phyloP scores from a whole-genome alignment of 2,797 vertebrate species.

The Hozukius guyotensis region DNA sequence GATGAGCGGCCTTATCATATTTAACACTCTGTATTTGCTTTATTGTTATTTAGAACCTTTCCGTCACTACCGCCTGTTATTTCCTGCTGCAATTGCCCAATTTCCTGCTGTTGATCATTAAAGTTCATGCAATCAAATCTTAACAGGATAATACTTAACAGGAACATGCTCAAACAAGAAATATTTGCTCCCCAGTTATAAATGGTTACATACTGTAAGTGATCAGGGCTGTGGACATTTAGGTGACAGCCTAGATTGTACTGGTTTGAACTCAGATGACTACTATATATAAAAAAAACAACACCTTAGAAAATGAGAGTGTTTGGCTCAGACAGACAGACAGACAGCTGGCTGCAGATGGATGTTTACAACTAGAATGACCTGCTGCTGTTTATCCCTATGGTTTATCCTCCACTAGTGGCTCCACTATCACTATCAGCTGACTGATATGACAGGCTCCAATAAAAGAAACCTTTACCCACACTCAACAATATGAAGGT shows the following conservation, averaged over 20 bases:
- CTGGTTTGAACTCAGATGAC: background rate
- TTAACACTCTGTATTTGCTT: background rate
- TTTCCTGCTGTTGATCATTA: constrained; percentile 37
- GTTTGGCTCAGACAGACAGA: constrained; percentile 21
- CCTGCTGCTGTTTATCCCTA: constrained; percentile 20
- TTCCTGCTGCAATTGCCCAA: constrained; percentile 13
- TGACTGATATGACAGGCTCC: constrained; percentile 11
- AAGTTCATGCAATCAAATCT: constrained; percentile 28
- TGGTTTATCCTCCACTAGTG: constrained; percentile 22
- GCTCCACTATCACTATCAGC: constrained; percentile 7
- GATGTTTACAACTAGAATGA: constrained; percentile 52
- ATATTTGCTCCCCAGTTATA: constrained; percentile 13
- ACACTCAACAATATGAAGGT: background rate
- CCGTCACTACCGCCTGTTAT: constrained; percentile 6
- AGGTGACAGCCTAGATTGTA: constrained; percentile 1
- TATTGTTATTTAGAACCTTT: constrained; percentile 5
- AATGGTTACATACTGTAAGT: background rate
- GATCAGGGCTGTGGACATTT: constrained; percentile 1
- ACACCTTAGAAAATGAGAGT: background rate
- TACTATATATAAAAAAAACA: background rate
- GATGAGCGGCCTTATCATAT: background rate
- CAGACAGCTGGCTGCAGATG: constrained; percentile 52
- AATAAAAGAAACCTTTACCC: constrained; percentile 19
- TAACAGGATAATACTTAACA: background rate
- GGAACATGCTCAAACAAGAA: constrained; percentile 16